Conservation (phyloP, 2,113 vertebrate species). For the Cyphomyrus plagiostoma region DNA sequence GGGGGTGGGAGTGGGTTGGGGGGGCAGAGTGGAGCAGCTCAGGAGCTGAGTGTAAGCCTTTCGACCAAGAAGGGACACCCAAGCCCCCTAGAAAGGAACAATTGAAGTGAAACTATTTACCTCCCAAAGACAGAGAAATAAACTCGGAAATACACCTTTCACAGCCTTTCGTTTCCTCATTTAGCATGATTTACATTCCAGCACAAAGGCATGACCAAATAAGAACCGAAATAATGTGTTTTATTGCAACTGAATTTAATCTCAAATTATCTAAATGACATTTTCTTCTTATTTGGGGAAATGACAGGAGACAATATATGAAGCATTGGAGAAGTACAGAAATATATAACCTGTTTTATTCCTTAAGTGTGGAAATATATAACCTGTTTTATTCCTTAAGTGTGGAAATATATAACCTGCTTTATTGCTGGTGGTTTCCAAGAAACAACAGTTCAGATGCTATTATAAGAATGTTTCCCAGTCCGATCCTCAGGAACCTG, state of each 20-base stretch:
- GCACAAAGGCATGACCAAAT: neutral
- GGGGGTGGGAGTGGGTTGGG: neutral
- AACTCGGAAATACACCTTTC: neutral
- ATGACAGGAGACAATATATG: neutral
- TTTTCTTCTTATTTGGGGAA: neutral
- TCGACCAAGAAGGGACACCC: constrained; percentile 13
- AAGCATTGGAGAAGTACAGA: too few species aligned
- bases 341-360: neutral
- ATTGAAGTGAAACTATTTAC: constrained; percentile 17
- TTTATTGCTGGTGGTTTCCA: neutral
- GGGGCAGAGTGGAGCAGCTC: constrained; percentile 18
- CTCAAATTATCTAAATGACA: neutral
- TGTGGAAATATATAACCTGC: neutral
- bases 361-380: too few species aligned
- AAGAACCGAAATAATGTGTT: neutral
- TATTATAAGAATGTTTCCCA: neutral
- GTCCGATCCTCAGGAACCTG: neutral
- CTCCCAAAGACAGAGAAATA: constrained; percentile 9
- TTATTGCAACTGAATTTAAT: neutral
- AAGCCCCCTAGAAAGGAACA: neutral
- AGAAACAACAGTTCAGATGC: neutral
- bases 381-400: too few species aligned
- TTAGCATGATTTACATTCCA: neutral
- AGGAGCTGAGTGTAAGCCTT: constrained; percentile 23
- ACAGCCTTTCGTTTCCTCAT: neutral